These are phyloP conservation scores for Enchytraeus crypticus DNA, from an alignment of 2,888 invertebrate species.

Conservation along the genomic window DNA sequence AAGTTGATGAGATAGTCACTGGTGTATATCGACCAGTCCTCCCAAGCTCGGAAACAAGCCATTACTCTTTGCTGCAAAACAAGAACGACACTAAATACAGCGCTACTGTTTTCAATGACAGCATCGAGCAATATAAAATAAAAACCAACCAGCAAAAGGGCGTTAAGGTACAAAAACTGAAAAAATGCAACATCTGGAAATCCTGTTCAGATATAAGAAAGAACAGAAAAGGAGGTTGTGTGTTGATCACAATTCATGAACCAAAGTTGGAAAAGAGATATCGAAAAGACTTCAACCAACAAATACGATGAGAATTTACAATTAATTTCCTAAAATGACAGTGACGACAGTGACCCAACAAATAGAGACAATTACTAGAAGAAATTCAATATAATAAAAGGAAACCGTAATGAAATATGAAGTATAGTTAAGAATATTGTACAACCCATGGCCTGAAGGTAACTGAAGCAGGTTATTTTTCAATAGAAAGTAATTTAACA, in stretches of 20 bases:
- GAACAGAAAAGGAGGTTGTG: background rate
- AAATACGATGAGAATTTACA: background rate
- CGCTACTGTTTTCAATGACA: no score
- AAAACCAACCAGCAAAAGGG: background rate
- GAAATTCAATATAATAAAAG: background rate
- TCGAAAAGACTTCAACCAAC: background rate
- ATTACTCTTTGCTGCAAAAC: conserved; percentile 60
- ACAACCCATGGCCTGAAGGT: background rate
- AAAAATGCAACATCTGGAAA: background rate
- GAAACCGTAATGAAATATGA: background rate
- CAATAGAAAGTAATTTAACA: no score
- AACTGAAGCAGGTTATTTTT: background rate
- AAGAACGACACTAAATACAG: background rate
- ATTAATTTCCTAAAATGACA: background rate
- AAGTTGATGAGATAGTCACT: conserved; percentile 78
- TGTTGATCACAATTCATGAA: background rate
- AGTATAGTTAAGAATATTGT: background rate
- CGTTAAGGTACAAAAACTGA: background rate
- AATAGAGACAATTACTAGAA: background rate
- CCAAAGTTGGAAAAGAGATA: background rate
- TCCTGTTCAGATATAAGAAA: background rate
- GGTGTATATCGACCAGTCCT: conserved; percentile 92
- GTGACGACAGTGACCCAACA: background rate
- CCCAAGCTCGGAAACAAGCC: conserved; percentile 87
- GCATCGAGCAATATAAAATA: no score